phyloP scores from a whole-genome alignment of 2,113 vertebrate genomes.

The Argyrosomus japonicus region DNA sequence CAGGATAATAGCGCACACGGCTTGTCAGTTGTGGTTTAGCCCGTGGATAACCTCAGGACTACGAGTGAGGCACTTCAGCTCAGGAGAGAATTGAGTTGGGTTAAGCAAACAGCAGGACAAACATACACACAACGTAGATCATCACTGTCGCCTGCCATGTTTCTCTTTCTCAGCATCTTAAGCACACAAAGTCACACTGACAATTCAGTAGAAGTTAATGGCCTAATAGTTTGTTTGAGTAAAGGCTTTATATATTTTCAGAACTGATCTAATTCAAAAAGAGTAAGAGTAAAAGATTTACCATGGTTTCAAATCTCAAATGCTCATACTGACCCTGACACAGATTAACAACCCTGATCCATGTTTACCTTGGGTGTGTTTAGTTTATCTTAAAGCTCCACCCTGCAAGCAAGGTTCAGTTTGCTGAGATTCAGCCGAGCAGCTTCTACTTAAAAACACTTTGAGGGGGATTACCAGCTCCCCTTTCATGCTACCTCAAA shows the following conservation, averaged over 20 bases:
- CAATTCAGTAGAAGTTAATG: conserved; percentile 3
- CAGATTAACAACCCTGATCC: conserved; percentile 38
- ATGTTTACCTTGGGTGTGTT: conserved; percentile 63
- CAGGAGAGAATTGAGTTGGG: conserved; percentile 10
- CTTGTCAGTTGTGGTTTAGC: conserved; percentile 54
- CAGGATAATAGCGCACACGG: conserved; percentile 47
- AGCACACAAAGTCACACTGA: conserved; percentile 12
- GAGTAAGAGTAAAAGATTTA: too few species aligned
- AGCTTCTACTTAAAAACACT: conserved; percentile 13
- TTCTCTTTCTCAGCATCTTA: background rate
- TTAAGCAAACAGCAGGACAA: conserved; percentile 36
- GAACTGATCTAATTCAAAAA: too few species aligned
- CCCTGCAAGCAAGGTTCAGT: conserved; percentile 42
- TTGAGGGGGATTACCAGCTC: conserved; percentile 20
- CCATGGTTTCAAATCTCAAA: conserved; percentile 29
- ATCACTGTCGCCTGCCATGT: background rate
- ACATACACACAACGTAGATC: background rate
- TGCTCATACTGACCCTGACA: conserved; percentile 21
- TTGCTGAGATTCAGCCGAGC: conserved; percentile 34
- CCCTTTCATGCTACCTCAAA: conserved; percentile 9
- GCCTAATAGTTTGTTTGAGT: background rate
- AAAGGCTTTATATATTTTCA: background rate
- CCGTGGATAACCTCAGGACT: conserved; percentile 53
- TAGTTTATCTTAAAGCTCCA: conserved; percentile 44
- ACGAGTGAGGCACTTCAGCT: conserved; percentile 35